Percentiles rank a stretch among this genome's conserved stretches.
These are phyloP conservation scores for Drosophila flavopinicola DNA, from an alignment of 2,888 invertebrate species.

Conservation along the genomic window DNA sequence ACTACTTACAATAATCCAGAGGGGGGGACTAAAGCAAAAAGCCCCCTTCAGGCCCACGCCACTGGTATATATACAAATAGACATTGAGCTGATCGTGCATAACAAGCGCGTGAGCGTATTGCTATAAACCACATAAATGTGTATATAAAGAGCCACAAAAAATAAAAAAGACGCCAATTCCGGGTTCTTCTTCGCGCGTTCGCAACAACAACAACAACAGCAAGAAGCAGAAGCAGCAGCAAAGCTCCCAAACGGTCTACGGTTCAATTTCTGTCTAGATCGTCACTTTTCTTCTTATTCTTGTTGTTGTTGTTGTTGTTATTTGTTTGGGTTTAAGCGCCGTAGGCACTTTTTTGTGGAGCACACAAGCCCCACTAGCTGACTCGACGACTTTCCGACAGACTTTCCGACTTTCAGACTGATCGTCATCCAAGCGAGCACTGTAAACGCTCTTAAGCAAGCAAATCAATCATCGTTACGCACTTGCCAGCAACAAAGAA, in stretches of 20 bases:
- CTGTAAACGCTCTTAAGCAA: conserved; percentile 38
- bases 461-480: conserved; percentile 78
- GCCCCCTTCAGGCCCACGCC: too few relatives aligned
- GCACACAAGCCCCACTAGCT: conserved; percentile 26
- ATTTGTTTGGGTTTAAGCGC: conserved; percentile 41
- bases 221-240: conserved; percentile 10
- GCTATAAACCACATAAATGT: conserved; percentile 35
- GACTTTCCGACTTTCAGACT: conserved; percentile 3
- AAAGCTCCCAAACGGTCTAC: conserved; percentile 49
- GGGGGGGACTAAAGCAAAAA: too few relatives aligned
- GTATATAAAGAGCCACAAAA: conserved; percentile 8
- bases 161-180: conserved; percentile 67
- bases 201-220: conserved; percentile 45
- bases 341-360: conserved; percentile 73
- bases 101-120: conserved; percentile 74
- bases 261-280: conserved; percentile 74
- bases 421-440: conserved; percentile 30
- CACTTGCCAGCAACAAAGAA: conserved; percentile 35
- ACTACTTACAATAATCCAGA: too few relatives aligned
- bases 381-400: neutral
- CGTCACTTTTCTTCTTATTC: conserved; percentile 57
- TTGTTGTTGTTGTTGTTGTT: conserved; percentile 30
- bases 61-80: conserved; percentile 29
- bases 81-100: conserved; percentile 72
- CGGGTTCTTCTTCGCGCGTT: conserved; percentile 75